These are phyloP conservation scores for Tanypteryx hageni DNA, from an alignment of 2,888 invertebrate species.

Conservation along the genomic window DNA sequence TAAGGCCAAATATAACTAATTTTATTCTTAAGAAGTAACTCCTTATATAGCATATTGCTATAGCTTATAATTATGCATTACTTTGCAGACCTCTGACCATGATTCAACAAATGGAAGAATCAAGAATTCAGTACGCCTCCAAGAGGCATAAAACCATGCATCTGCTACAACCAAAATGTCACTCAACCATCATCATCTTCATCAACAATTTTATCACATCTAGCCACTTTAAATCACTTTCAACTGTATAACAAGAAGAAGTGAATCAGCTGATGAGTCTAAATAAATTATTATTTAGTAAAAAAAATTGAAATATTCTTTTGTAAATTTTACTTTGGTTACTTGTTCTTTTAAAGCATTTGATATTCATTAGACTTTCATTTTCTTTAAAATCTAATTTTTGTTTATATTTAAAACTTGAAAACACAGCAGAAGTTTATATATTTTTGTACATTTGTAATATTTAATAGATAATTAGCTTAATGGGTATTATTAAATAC, in stretches of 20 bases:
- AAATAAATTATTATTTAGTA: background rate
- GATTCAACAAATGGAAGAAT: slow-evolving; percentile 58
- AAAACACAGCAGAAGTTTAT: slow-evolving; percentile 44
- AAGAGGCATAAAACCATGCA: slow-evolving; percentile 50
- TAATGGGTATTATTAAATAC: slow-evolving; percentile 36
- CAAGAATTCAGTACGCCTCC: slow-evolving; percentile 59
- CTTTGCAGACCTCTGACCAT: slow-evolving; percentile 58
- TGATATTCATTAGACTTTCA: too few relatives aligned
- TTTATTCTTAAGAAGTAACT: too few relatives aligned
- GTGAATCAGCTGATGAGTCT: background rate
- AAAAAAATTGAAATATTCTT: background rate
- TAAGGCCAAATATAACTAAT: too few relatives aligned
- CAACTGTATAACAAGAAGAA: slow-evolving; percentile 18
- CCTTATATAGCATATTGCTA: too few relatives aligned
- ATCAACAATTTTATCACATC: background rate
- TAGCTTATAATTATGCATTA: too few relatives aligned
- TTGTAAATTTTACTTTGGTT: background rate
- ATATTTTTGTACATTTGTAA: slow-evolving; percentile 64
- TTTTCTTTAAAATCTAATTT: background rate
- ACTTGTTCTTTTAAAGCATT: too few relatives aligned
- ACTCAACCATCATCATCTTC: slow-evolving; percentile 36
- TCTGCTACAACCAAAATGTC: slow-evolving; percentile 55
- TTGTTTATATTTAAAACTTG: slow-evolving; percentile 38
- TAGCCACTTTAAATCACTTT: background rate
- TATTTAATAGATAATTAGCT: slow-evolving; percentile 56